Evolutionary conservation across 1,140 invertebrate species (phyloP), one percentile per base, ranked within the genome.

Genomic region (Drosophila ironensis): DNA sequence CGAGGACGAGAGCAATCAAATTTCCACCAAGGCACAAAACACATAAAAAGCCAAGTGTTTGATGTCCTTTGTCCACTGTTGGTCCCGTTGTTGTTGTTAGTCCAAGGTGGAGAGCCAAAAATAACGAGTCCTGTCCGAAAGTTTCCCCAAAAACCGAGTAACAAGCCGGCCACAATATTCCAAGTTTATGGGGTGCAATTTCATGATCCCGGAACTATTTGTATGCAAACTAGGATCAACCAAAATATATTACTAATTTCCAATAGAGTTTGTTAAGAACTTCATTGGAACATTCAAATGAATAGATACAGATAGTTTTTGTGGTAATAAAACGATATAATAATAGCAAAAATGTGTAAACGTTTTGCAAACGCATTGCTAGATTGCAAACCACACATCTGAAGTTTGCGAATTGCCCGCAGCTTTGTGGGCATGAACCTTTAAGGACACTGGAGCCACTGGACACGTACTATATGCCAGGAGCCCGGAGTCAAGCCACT

Each of bases 31-130:
- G 42, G 63, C 64, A 51, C 61, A 66, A 51, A 40, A 50, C 56
- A 63, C 60, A 64, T 50, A 66, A 51, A 66, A 50, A 64, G 60
- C 60, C 61, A 66, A 66, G 64, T 68, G 64, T 68, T 68, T 68
- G 64, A 68, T 56, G 64, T 68, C 64, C 63, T 68, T 68, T 68
- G 63, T 67, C 64, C 41, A 68, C 25, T 25, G 61, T 53, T 20
- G 22, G 38, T 46, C 35, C 20, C 38, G 45, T 20, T 14, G 2
- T 9, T 2, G n/a, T 5, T 16, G 8, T 35, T 48, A 16, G 47
- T 53, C 2, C 40, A 37, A 42, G 37, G 12, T 57, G 8, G 22
- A 35, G 41, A 22, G 27, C 24, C 38, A n/a, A 11, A 14, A 12
- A 33, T 33, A 48, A 48, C 28, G 33, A 50, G 35, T 53, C 22